Conservation (phyloP, 2,797 vertebrate species). For the Eutrigla gurnardus region DNA sequence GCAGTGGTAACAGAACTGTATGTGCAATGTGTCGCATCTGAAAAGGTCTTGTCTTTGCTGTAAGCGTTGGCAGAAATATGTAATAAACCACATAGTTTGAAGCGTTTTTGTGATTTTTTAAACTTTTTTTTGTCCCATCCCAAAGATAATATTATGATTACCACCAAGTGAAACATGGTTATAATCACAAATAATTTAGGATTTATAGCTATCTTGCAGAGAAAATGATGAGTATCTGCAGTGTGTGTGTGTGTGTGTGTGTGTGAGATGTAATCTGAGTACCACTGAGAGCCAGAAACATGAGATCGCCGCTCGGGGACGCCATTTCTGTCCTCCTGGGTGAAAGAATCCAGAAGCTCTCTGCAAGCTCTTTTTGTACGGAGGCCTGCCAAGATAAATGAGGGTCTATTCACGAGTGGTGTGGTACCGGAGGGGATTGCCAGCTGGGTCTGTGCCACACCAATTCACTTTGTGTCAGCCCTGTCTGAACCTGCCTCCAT, state of each 20-base stretch:
- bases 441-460: conserved; percentile 69
- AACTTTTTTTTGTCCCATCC: neutral
- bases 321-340: conserved; percentile 60
- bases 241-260: conserved; percentile 39
- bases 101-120: conserved; percentile 32
- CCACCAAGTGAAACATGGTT: neutral
- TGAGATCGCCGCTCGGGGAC: conserved; percentile 56
- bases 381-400: conserved; percentile 67
- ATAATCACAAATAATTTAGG: conserved; percentile 4
- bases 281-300: conserved; percentile 60
- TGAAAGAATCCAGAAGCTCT: conserved; percentile 56
- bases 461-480: conserved; percentile 58
- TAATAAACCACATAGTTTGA: conserved; percentile 84
- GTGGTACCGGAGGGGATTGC: conserved; percentile 44
- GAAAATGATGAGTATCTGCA: neutral
- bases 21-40: conserved; percentile 78
- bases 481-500: conserved; percentile 60
- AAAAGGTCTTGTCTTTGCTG: conserved; percentile 79
- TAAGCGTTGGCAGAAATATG: conserved; percentile 75
- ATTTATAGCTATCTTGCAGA: conserved; percentile 4
- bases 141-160: neutral
- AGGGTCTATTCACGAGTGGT: conserved; percentile 59
- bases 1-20: conserved; percentile 65
- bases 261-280: conserved; percentile 61
- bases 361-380: conserved; percentile 45